Evolutionary conservation across 2,113 vertebrate species (phyloP).

Genomic region (Psettodes erumei): DNA sequence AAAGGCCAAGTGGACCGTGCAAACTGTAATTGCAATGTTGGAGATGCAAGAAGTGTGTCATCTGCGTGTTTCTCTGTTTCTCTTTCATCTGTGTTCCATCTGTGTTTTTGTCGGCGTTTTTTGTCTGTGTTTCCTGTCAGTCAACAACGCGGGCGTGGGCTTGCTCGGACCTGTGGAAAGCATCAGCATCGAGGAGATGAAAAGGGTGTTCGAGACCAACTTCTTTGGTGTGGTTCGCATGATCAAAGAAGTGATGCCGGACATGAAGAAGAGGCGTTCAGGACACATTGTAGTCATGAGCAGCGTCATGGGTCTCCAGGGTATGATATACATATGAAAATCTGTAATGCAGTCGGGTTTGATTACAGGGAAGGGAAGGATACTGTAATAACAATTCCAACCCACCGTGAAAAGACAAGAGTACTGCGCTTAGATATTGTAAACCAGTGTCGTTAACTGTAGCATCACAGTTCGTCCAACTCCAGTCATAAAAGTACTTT

Average conservation of each 20-base stretch:
- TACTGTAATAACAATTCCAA: not conserved
- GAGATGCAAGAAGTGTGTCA: not conserved
- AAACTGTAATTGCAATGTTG: not conserved
- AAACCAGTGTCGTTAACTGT: not conserved
- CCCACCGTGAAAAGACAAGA: not conserved
- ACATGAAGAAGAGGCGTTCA: slow-evolving; percentile 88
- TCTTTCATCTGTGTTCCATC: not conserved
- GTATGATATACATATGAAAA: slow-evolving; percentile 54
- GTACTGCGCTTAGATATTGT: not conserved
- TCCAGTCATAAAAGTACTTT: not conserved
- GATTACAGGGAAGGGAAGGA: not conserved
- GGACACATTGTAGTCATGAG: slow-evolving; percentile 96
- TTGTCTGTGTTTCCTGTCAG: slow-evolving; percentile 71
- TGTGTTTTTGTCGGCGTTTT: not conserved
- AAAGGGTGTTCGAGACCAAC: slow-evolving; percentile 92
- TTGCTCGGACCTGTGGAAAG: slow-evolving; percentile 90
- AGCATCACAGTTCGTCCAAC: not conserved
- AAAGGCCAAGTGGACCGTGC: not conserved
- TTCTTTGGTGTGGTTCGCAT: slow-evolving; percentile 91
- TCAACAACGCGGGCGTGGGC: slow-evolving; percentile 93
- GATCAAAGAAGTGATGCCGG: slow-evolving; percentile 92
- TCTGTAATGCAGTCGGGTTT: not conserved
- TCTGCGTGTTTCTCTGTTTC: no score
- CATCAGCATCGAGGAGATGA: slow-evolving; percentile 89
- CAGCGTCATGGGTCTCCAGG: slow-evolving; percentile 88